Base-by-base conservation (phyloP, 2,113 vertebrate species). In the Pithys albifrons region DNA sequence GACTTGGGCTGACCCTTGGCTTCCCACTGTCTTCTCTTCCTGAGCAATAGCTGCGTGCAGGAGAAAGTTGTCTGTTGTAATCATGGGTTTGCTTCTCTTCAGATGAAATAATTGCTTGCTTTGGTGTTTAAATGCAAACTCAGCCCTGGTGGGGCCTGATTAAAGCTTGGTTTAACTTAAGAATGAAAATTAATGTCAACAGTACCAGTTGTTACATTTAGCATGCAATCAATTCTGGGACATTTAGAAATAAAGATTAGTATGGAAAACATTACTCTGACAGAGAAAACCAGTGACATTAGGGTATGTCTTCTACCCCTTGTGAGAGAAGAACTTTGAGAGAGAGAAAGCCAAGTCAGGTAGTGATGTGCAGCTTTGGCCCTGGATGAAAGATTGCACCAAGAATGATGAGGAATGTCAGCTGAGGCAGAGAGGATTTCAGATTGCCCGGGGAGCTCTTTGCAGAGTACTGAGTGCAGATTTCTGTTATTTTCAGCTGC, bases 401-500 rank as follows among this genome's bases (percentile, higher is more conserved):
- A 52, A 3, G 18, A 70, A 31, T 76, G 64, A 83, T 83, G 64
- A 86, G n/a, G 62, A 80, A 39, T 65, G 57, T 28, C 39, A 76
- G 23, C 49, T 45, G 67, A 86, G 58, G 48, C 52, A 82, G 29
- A 72, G 14, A 57, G 67, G 35, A 70, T 58, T 93, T 82, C 72
- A 66, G 22, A 54, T 66, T 73, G 72, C 72, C 64, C 0, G 1
- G 31, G 59, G 72, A 92, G 58, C 79, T 91, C 58, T 72, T 24
- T 5, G 58, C 49, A 57, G 33, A 79, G 61, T 39, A 88, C 64
- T 23, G 31, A 72, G 45, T 65, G 67, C 75, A 84, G 64, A 46
- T 65, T 93, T 80, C 65, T 86, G 86, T 77, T 95, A 86, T 79
- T 86, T 91, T 80, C 83, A 76, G 67, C 28, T 70, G 54, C 41